Evolutionary conservation across 1,140 invertebrate species (phyloP), one percentile per base, ranked within the genome.

Genomic region (Tetramorium simillimum): DNA sequence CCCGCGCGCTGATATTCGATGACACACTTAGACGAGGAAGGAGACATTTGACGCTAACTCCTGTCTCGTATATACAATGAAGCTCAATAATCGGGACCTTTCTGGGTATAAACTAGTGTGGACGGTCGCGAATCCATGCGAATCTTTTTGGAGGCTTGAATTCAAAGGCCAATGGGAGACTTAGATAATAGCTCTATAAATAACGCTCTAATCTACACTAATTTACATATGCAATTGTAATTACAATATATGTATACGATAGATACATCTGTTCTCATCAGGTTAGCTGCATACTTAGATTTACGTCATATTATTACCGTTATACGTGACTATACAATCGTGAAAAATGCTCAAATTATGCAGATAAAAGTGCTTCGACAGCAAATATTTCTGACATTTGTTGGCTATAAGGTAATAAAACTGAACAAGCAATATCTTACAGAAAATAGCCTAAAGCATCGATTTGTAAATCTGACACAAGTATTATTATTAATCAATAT

Each of bases 401-500:
- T 46, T 69, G 18, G 10, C 14, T 69, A 7, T 21, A 69, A 21
- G 2, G 12, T 21, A n/a, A 14, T 24, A 24, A 12, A 46, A 69
- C 21, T 24, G 5, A 69, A 46, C 1, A 46, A 43, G 12, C 40
- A 24, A 24, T 43, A n/a, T 16, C 37, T 46, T 21, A 0, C 14
- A 69, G 0, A 40, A 65, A n/a, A n/a, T 40, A 65, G 24, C 4
- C 12, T 40, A 4, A n/a, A 65, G 37, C 3, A 6, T 70, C n/a
- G 21, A 69, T 24, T 69, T 14, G 3, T 51, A 46, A 72, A 72
- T 33, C 12, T 72, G 3, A 12, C 37, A 14, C 9, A 28, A 18
- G 6, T 70, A 28, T 73, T 21, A 37, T 73, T 53, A 73, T 73
- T 72, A 49, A 72, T 73, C 10, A 53, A 37, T 33, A 33, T 33